Evolutionary conservation across 2,113 vertebrate genomes (phyloP), one percentile per base, ranked within the genome.

Genomic region (Orcinus orca): DNA sequence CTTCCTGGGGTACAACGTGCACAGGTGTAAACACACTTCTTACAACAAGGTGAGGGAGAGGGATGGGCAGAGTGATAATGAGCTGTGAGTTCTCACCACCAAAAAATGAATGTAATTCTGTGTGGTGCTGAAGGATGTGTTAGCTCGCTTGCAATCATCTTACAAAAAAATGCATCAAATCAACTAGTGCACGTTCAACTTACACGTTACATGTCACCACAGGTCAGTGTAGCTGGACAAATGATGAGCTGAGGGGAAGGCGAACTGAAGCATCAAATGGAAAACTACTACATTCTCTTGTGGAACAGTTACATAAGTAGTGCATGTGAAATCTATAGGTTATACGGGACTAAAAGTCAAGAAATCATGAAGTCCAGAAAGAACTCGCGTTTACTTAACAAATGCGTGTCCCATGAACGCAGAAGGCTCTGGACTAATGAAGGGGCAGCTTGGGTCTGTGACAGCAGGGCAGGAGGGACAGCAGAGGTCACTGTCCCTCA

Each of bases 1-100:
- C 99, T 89, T 99, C 99, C 99, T 99, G 97, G 8, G 44, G n/a
- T 0, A 14, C 5, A 11, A 36, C 0, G 36, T 0, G 1, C 17
- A 31, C 5, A 8, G 6, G 0, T 6, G 50, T 36, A 7, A 55
- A 47, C 44, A 8, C 26, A 9, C 9, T 3, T 1, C 70, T 47
- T 20, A 38, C 12, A 3, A 1, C 13, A 13, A 15, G 77, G 33
- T 1, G 41, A n/a, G 38, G 60, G 21, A 3, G 25, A 23, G 50
- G 5, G 11, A 15, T n/a, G 44, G 55, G 63, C 58, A 33, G 47
- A 17, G 25, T 3, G 38, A 4, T 6, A 50, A 0, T 7, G 20
- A 36, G 79, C 53, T 17, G 50, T 14, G 36, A 2, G 1, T 5
- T 44, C 68, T 36, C 44, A 10, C 63, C 67, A 23, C 44, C 0